phyloP scores from a whole-genome alignment of 2,113 vertebrate genomes.

The Colaptes auratus region DNA sequence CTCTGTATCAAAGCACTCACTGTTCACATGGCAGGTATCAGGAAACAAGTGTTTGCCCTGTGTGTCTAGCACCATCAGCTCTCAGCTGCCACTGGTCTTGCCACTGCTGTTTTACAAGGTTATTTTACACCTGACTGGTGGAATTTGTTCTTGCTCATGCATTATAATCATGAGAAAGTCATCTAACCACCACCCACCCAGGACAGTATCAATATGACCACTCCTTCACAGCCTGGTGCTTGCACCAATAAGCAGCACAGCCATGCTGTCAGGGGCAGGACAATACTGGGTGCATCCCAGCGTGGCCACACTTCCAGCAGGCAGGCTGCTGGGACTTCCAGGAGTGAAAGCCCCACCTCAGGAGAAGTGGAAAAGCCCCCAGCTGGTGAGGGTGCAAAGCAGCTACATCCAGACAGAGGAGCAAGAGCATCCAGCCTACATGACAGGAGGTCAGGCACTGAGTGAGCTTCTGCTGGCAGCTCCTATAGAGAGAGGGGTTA shows the following conservation, averaged over 20 bases:
- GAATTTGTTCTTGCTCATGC: neutral
- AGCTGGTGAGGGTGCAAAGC: neutral
- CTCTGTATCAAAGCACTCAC: neutral
- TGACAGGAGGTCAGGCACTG: neutral
- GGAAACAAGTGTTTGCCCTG: neutral
- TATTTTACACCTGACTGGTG: neutral
- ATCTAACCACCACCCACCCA: neutral
- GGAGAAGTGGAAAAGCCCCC: neutral
- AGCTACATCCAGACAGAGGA: accelerated
- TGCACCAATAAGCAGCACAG: neutral
- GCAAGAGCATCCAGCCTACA: neutral
- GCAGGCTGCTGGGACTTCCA: neutral
- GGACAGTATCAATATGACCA: accelerated
- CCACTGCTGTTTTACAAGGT: neutral
- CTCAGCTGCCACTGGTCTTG: neutral
- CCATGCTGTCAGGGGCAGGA: neutral
- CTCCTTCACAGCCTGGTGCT: neutral
- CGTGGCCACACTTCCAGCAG: neutral
- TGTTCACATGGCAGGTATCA: accelerated
- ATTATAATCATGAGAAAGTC: neutral
- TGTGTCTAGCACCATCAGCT: neutral
- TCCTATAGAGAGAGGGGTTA: neutral
- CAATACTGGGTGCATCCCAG: neutral
- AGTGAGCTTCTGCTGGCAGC: neutral
- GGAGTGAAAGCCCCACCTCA: neutral